Conservation (phyloP, 1,140 invertebrate species). For the Micrasema minimum region DNA sequence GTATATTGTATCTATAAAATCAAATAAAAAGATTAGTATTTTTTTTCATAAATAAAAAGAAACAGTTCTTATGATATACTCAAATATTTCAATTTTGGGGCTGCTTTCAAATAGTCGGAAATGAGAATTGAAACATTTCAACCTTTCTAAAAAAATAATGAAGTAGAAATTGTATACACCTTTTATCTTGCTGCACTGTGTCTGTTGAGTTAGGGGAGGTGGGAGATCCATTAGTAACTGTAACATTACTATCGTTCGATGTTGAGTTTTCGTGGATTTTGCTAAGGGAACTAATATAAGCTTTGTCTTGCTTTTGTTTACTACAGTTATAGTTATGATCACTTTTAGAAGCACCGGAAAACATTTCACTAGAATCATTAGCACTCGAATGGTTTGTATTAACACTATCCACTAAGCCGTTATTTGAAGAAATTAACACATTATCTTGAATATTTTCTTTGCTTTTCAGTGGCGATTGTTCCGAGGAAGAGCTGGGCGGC, state of each 20-base stretch:
- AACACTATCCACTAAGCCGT: slow-evolving; percentile 34
- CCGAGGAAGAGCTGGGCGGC: slow-evolving; percentile 70
- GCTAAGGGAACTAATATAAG: slow-evolving; percentile 70
- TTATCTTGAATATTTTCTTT: slow-evolving; percentile 50
- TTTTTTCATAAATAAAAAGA: too few species aligned
- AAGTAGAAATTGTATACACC: slow-evolving; percentile 32
- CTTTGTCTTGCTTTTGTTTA: slow-evolving; percentile 65
- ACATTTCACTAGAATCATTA: slow-evolving; percentile 43
- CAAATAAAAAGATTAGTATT: not conserved
- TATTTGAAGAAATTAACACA: slow-evolving; percentile 16
- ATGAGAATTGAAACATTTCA: too few species aligned
- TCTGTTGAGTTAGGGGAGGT: slow-evolving; percentile 56
- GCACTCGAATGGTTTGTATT: slow-evolving; percentile 45
- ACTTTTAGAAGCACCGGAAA: slow-evolving; percentile 45
- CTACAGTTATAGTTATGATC: slow-evolving; percentile 49
- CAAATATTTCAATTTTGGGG: too few species aligned
- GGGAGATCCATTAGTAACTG: slow-evolving; percentile 57
- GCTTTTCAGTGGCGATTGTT: slow-evolving; percentile 48
- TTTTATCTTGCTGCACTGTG: slow-evolving; percentile 60
- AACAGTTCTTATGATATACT: too few species aligned
- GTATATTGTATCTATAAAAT: slow-evolving; percentile 67
- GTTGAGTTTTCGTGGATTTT: slow-evolving; percentile 73
- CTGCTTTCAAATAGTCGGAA: too few species aligned
- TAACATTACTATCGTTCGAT: slow-evolving; percentile 60
- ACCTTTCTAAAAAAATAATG: too few species aligned